These are phyloP conservation scores for Crepidodera aurea DNA, from an alignment of 2,888 invertebrate genomes.

Conservation along the genomic window DNA sequence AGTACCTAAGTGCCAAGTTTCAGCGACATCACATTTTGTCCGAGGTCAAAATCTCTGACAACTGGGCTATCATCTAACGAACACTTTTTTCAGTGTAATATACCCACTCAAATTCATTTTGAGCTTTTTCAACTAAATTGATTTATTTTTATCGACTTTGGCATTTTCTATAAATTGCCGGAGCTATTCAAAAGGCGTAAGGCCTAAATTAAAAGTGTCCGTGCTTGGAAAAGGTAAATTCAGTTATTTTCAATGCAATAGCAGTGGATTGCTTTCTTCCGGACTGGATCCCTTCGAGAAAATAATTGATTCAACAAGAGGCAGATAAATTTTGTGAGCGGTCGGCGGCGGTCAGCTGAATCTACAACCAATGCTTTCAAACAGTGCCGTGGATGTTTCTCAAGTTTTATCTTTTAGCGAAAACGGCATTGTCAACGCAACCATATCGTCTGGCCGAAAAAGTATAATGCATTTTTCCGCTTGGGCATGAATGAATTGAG, in stretches of 20 bases:
- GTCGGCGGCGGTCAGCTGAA: slow-evolving; percentile 4
- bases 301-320: slow-evolving; percentile 29
- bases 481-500: too few species aligned
- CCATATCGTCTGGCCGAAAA: too few species aligned
- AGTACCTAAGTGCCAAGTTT: too few species aligned
- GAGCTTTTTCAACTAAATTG: too few species aligned
- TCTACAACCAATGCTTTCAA: slow-evolving; percentile 33
- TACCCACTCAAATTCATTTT: too few species aligned
- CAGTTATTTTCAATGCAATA: not conserved
- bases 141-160: not conserved
- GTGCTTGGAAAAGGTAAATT: not conserved
- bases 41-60: too few species aligned
- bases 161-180: not conserved
- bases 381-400: not conserved
- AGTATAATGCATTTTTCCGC: too few species aligned
- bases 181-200: not conserved
- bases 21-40: too few species aligned
- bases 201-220: not conserved
- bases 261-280: not conserved
- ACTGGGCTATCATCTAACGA: too few species aligned
- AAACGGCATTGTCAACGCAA: too few species aligned
- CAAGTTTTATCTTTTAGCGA: too few species aligned
- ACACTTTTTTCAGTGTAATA: too few species aligned
- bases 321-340: slow-evolving; percentile 21
- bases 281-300: not conserved